Evolutionary conservation across 2,797 vertebrate genomes (phyloP).

Genomic region (Sciurus carolinensis): DNA sequence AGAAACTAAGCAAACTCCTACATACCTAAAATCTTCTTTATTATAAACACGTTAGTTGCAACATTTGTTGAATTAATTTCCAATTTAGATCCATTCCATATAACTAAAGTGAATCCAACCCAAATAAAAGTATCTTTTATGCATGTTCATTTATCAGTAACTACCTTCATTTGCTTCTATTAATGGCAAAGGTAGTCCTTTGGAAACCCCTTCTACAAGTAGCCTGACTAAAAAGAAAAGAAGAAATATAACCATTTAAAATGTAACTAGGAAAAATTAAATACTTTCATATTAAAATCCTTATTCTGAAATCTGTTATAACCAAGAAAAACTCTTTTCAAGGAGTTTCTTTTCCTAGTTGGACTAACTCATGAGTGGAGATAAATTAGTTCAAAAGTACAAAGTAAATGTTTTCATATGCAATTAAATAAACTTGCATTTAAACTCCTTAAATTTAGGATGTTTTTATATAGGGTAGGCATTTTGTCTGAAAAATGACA

Average conservation of each 20-base stretch:
- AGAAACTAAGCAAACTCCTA: slow-evolving; percentile 11
- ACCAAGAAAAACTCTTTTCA: neutral
- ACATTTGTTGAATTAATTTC: neutral
- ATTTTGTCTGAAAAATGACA: slow-evolving; percentile 42
- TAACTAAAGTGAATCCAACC: slow-evolving; percentile 1
- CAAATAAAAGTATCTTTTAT: slow-evolving; percentile 5
- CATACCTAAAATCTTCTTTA: neutral
- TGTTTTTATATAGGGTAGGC: neutral
- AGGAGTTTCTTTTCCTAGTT: neutral
- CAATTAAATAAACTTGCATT: neutral
- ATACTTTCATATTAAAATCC: neutral
- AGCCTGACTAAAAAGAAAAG: slow-evolving; percentile 50
- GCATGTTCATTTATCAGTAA: neutral
- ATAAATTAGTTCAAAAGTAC: slow-evolving; percentile 1
- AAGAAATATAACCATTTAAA: slow-evolving; percentile 48
- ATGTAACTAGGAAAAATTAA: slow-evolving; percentile 18
- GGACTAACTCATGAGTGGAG: neutral
- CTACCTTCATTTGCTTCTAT: neutral
- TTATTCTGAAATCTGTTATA: slow-evolving; percentile 17
- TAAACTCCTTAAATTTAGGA: neutral
- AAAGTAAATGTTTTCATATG: slow-evolving; percentile 17
- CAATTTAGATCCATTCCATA: neutral
- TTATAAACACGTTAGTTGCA: slow-evolving; percentile 29
- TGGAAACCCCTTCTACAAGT: neutral
- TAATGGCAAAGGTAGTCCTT: neutral